These are phyloP conservation scores for Penaeus japonicus DNA, from an alignment of 1,140 invertebrate genomes.

Conservation along the genomic window DNA sequence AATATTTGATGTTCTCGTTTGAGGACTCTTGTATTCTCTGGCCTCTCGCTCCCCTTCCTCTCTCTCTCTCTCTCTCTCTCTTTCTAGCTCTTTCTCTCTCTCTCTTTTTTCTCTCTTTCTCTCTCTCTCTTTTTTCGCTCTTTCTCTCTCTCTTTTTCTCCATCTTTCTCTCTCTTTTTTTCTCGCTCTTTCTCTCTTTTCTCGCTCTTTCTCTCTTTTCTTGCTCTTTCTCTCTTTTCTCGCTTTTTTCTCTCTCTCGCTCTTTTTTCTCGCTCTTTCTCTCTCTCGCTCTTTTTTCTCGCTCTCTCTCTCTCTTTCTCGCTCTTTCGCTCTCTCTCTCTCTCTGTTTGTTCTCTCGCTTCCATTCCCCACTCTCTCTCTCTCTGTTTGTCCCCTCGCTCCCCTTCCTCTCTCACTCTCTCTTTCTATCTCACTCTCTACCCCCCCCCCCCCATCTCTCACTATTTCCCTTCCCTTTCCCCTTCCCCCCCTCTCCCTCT, in stretches of 20 bases:
- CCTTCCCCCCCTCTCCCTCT: neutral
- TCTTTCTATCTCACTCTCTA: neutral
- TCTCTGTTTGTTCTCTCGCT: too few relatives aligned
- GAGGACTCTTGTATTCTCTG: neutral
- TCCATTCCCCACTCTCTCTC: too few relatives aligned
- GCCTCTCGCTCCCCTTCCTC: neutral
- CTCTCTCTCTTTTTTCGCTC: too few relatives aligned
- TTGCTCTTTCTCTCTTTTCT: neutral
- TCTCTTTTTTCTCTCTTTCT: too few relatives aligned
- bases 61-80: neutral
- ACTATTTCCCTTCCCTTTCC: neutral
- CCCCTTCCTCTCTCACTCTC: neutral
- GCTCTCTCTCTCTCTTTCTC: neutral
- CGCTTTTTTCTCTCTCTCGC: neutral
- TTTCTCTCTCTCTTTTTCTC: neutral
- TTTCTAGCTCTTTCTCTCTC: neutral
- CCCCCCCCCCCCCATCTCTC: neutral
- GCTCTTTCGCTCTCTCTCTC: neutral
- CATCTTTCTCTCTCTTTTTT: neutral
- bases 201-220: neutral
- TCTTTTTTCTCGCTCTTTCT: neutral
- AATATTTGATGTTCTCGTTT: slow-evolving; percentile 37
- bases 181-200: neutral
- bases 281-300: neutral
- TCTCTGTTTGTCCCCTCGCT: neutral